Conservation (phyloP, 2,113 vertebrate genomes). For the Macaca nemestrina region DNA sequence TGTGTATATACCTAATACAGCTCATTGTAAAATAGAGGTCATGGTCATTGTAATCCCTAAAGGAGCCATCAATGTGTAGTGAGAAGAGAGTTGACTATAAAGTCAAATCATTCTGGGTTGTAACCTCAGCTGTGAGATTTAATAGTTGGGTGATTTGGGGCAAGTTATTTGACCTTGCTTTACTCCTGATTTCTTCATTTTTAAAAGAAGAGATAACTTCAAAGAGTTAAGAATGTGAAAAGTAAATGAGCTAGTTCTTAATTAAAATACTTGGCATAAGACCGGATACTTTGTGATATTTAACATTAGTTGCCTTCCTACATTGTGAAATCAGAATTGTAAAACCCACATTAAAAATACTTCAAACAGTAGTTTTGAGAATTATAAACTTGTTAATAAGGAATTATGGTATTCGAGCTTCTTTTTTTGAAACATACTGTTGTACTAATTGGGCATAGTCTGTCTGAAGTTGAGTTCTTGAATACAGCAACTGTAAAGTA, state of each 20-base stretch:
- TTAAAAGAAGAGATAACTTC: neutral
- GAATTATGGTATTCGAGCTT: conserved; percentile 4
- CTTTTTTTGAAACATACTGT: neutral
- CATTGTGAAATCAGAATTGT: conserved; percentile 31
- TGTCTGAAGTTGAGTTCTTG: neutral
- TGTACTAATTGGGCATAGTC: neutral
- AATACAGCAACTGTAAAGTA: neutral
- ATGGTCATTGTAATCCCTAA: neutral
- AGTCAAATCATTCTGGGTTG: neutral
- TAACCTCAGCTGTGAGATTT: conserved; percentile 44
- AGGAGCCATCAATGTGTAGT: neutral
- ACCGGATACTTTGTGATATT: neutral
- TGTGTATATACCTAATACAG: neutral
- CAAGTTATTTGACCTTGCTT: conserved; percentile 45
- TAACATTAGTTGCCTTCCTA: neutral
- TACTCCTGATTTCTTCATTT: conserved; percentile 1
- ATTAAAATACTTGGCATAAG: neutral
- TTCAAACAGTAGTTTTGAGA: conserved; percentile 8
- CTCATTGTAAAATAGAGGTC: conserved; percentile 13
- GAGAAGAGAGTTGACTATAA: neutral
- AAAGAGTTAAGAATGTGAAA: conserved; percentile 43
- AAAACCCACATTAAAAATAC: conserved; percentile 11
- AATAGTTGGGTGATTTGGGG: neutral
- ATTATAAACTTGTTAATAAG: conserved; percentile 13
- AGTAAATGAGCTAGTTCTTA: conserved; percentile 2